Base-by-base conservation (phyloP, 2,113 vertebrate species). In the Oncorhynchus masou region DNA sequence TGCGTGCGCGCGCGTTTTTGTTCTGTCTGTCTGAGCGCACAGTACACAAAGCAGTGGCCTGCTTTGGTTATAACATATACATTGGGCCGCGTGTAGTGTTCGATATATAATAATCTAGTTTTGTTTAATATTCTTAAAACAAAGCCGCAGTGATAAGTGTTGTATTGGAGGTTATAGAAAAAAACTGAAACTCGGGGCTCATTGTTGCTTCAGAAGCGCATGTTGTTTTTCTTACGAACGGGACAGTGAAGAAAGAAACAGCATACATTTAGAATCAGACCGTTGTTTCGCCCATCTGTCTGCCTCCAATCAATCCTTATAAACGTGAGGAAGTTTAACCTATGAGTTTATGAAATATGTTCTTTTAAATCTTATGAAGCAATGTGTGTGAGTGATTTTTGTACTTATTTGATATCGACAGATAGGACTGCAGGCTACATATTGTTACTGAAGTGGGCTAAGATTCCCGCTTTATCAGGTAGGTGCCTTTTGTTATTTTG, bases 141-240 rank as follows among this genome's bases (percentile, higher is more conserved):
- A 79, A 64, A 3, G 5, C 19, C 24, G 68, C 19, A 29, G 65
- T 6, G 67, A 57, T 20, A 15, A 19, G 22, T 3, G 13, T 70
- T 45, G 5, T 0, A 24, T 19, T 39, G 24, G 31, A 31, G 20
- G 69, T 11, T 60, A 62, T 59, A 29, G 54, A 68, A 68, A 25
- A 77, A 81, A 84, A 87, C 5, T 68, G 67, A 80, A 91, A 92
- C 84, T 91, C 84, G 84, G 84, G 79, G 69, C 85, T 89, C 87
- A 87, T 91, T 90, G 89, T 91, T 84, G 87, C 86, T 85, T 85
- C 87, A n/a, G 19, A 31, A 48, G 68, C 13, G 68, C 59, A 11
- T 62, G 59, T 57, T 92, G 90, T 90, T 90, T 72, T 70, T 77
- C 15, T 45, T 54, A 19, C 75, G 25, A 68, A 82, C 85, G 88